phyloP scores from a whole-genome alignment of 2,113 vertebrate genomes.

The Chlamydotis undulata region DNA sequence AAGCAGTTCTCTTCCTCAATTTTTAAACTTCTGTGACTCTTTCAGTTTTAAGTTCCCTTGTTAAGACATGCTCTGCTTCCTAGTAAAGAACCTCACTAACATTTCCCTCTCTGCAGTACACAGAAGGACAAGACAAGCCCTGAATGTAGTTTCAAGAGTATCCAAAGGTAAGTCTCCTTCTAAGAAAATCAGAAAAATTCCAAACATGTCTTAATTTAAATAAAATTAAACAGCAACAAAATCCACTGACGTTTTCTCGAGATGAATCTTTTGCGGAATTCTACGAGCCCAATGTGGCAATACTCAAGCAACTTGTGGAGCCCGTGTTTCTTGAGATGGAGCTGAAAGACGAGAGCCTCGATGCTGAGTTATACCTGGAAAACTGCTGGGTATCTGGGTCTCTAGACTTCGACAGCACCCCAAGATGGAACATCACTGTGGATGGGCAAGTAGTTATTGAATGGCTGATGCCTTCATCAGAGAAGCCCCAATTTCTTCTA shows the following conservation, averaged over 20 bases:
- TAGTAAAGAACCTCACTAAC: not conserved
- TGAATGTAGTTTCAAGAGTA: conserved; percentile 49
- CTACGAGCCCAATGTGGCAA: not conserved
- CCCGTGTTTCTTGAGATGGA: conserved; percentile 48
- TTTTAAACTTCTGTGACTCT: not conserved
- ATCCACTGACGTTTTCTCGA: not conserved
- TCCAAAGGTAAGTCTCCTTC: conserved; percentile 55
- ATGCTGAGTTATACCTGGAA: not conserved
- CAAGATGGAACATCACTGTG: conserved; percentile 28
- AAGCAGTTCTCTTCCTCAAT: not conserved
- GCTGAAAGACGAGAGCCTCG: not conserved
- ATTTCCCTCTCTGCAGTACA: not conserved
- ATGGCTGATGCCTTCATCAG: not conserved
- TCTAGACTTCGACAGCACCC: not conserved
- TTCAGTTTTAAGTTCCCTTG: not conserved
- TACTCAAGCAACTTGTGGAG: not conserved
- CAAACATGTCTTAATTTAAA: not conserved
- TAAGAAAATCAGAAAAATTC: not conserved
- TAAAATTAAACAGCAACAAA: not conserved
- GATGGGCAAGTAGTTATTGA: conserved; percentile 31
- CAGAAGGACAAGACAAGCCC: conserved; percentile 27
- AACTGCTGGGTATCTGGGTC: conserved; percentile 35
- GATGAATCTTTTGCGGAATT: conserved; percentile 45
- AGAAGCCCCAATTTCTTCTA: not conserved
- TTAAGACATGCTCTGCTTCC: not conserved